Conservation (phyloP, 2,888 invertebrate genomes). For the Tenthredo notha region DNA sequence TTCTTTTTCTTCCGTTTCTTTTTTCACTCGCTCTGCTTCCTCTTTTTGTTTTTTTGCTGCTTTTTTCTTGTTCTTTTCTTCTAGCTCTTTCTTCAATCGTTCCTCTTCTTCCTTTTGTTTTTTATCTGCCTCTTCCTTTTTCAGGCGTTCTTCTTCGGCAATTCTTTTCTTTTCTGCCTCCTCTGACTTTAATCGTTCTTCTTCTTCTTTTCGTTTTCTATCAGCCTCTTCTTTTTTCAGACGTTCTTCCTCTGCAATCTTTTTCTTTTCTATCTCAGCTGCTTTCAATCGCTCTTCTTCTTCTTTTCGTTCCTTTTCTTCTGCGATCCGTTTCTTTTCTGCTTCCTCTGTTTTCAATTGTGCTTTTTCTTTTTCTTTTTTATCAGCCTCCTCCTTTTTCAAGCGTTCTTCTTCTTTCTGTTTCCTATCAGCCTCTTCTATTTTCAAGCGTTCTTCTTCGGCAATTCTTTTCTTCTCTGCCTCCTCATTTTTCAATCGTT, state of each 20-base stretch:
- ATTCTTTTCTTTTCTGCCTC: constrained; percentile 57
- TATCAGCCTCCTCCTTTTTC: too few species aligned
- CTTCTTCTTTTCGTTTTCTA: constrained; percentile 51
- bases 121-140: constrained; percentile 56
- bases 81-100: constrained; percentile 58
- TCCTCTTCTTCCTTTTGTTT: constrained; percentile 68
- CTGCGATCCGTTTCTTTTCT: constrained; percentile 66
- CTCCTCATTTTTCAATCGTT: constrained; percentile 42
- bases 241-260: constrained; percentile 57
- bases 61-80: constrained; percentile 54
- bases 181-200: constrained; percentile 56
- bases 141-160: constrained; percentile 52
- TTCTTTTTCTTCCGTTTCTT: constrained; percentile 59
- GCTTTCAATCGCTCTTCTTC: constrained; percentile 63
- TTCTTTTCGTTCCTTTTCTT: constrained; percentile 72
- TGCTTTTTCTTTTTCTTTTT: constrained; percentile 49
- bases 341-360: constrained; percentile 57
- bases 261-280: constrained; percentile 52
- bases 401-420: constrained; percentile 58
- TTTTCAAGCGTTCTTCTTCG: constrained; percentile 57
- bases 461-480: constrained; percentile 55
- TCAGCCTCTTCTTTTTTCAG: constrained; percentile 54
- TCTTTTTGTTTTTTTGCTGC: constrained; percentile 56
- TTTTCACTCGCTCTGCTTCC: constrained; percentile 54
- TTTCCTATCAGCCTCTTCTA: constrained; percentile 51